phyloP scores from a whole-genome alignment of 2,797 vertebrate species.

The Hyperoplus immaculatus region DNA sequence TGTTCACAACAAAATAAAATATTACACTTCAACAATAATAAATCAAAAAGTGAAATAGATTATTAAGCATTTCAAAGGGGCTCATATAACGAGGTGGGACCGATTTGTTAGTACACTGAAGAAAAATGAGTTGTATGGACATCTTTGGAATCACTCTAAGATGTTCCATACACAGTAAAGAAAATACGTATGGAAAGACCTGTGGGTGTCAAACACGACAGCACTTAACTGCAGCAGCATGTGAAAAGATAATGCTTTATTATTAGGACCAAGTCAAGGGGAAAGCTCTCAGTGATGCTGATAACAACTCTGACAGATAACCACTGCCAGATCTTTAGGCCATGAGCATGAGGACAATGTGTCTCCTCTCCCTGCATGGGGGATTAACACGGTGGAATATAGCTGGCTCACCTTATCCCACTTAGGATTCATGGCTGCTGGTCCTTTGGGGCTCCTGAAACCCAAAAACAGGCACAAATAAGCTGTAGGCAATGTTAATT shows the following conservation, averaged over 20 bases:
- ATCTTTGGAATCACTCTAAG: not conserved
- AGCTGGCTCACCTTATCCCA: conserved; percentile 79
- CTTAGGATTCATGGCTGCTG: conserved; percentile 77
- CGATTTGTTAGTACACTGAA: not conserved
- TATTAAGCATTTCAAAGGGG: not conserved
- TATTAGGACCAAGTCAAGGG: conserved; percentile 79
- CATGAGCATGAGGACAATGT: conserved; percentile 60
- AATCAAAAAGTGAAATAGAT: not conserved
- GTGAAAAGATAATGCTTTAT: conserved; percentile 76
- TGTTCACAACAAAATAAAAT: not conserved
- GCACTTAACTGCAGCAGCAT: conserved; percentile 23
- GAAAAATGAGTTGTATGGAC: not conserved
- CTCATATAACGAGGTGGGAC: no score
- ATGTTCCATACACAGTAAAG: conserved; percentile 8
- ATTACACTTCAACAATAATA: not conserved
- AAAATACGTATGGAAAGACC: conserved; percentile 8
- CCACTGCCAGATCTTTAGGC: conserved; percentile 55
- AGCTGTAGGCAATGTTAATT: not conserved
- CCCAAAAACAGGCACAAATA: conserved; percentile 46
- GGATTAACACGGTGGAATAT: conserved; percentile 72
- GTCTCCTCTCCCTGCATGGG: conserved; percentile 57
- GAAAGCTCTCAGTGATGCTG: conserved; percentile 71
- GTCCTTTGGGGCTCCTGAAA: conserved; percentile 61
- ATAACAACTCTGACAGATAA: conserved; percentile 74
- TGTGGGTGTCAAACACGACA: conserved; percentile 6